Base-by-base conservation (phyloP, 2,113 vertebrate genomes). In the Psettodes erumei region DNA sequence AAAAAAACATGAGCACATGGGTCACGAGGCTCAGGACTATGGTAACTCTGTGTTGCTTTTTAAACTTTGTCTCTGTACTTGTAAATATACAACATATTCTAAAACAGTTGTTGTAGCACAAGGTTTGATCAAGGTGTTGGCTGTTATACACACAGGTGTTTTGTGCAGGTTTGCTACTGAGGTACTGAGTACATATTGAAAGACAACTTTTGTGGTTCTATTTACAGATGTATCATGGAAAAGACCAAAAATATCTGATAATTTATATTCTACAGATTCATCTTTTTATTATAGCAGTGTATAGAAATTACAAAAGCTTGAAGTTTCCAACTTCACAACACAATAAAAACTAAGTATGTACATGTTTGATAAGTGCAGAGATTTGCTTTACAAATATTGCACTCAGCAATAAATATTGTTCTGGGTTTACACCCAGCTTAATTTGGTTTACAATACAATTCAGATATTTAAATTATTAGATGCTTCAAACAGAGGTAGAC, bases 361-460 rank as follows among this genome's bases (percentile, higher is more conserved):
- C 88, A 91, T 64, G 54, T 67, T 75, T 35, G 35, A 65, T 42
- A 81, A 79, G 84, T 77, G 70, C 77, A 84, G 25, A 54, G 25
- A 33, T 70, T 74, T 77, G 47, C 61, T 68, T 84, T 55, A 48
- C 40, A 62, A 50, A 59, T 32, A 30, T 69, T 74, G 33, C 72
- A 63, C 63, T 71, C 25, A 37, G 43, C 54, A 91, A 90, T 91
- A 92, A 90, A 90, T 90, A 89, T 75, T 32, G 30, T 37, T 45
- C 18, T 69, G 23, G 63, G 4, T 42, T 33, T 50, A 9, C 13
- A 64, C 12, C 47, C 19, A 58, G 30, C 74, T 77, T 51, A n/a
- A 75, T 79, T 66, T 67, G 30, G 19, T 67, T 76, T 62, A 84
- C 68, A 82, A 62, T 77, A 67, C 16, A 83, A 43, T 73, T 78